These are phyloP conservation scores for Laothoe populi DNA, from an alignment of 2,888 invertebrate genomes.

Conservation along the genomic window DNA sequence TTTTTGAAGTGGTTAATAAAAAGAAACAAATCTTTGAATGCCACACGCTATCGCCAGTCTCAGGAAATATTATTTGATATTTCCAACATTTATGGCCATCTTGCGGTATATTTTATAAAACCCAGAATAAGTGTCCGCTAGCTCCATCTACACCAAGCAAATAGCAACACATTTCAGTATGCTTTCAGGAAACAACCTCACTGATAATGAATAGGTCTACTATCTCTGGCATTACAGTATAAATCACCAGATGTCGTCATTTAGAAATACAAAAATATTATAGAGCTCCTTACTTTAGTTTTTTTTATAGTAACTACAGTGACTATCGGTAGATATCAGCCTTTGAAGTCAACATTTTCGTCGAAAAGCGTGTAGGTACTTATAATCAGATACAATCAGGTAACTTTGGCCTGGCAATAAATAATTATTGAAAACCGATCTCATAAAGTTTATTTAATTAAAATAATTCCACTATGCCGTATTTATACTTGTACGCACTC, in stretches of 20 bases:
- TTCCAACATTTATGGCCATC: background rate
- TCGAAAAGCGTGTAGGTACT: too few relatives aligned
- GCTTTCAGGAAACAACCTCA: background rate
- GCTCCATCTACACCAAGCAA: background rate
- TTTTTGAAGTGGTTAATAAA: too few relatives aligned
- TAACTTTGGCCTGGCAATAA: too few relatives aligned
- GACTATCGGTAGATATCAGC: background rate
- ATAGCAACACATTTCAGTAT: background rate
- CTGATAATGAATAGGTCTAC: background rate
- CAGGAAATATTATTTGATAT: background rate
- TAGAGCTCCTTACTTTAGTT: background rate
- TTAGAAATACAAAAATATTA: background rate
- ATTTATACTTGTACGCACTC: too few relatives aligned
- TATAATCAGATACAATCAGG: too few relatives aligned
- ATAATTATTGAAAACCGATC: too few relatives aligned
- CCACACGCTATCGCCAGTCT: too few relatives aligned
- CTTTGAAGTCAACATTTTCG: background rate
- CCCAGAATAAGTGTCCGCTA: too few relatives aligned
- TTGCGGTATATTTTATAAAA: background rate
- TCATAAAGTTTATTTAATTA: too few relatives aligned
- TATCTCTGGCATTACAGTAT: background rate
- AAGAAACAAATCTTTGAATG: background rate
- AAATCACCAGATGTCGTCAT: background rate
- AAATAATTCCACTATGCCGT: too few relatives aligned
- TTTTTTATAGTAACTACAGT: background rate